phyloP scores from a whole-genome alignment of 2,797 vertebrate genomes.

The Gouania willdenowi region DNA sequence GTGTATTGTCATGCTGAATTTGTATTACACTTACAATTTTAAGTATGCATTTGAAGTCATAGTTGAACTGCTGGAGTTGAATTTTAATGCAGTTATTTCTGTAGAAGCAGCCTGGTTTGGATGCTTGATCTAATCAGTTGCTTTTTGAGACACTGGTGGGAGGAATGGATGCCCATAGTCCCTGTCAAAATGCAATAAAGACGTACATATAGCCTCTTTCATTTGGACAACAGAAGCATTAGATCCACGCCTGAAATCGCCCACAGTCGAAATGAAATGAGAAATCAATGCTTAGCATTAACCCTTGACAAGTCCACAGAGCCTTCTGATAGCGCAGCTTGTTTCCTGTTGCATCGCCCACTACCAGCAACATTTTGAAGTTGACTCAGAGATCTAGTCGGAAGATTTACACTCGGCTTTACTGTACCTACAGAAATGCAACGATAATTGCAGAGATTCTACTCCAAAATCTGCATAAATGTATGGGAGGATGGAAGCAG shows the following conservation, averaged over 20 bases:
- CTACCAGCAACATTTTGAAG: slow-evolving; percentile 13
- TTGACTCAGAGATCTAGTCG: slow-evolving; percentile 12
- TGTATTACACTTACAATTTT: no score
- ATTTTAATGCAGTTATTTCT: slow-evolving; percentile 10
- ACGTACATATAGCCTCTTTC: slow-evolving; percentile 7
- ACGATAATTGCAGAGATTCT: slow-evolving; percentile 3
- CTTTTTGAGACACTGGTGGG: background rate
- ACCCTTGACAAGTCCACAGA: slow-evolving; percentile 31
- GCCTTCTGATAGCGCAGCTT: slow-evolving; percentile 18
- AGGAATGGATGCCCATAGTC: background rate
- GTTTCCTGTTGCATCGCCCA: slow-evolving; percentile 6
- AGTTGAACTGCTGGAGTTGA: slow-evolving; percentile 5
- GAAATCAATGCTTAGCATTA: slow-evolving; percentile 59
- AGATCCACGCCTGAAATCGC: slow-evolving; percentile 29
- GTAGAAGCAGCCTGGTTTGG: slow-evolving; percentile 19
- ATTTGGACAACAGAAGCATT: slow-evolving; percentile 18
- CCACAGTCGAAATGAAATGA: slow-evolving; percentile 41
- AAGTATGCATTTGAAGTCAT: background rate
- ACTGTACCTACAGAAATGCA: slow-evolving; percentile 4
- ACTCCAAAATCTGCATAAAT: slow-evolving; percentile 9
- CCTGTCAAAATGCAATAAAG: background rate
- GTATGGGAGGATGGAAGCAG: background rate
- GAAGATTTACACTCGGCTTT: slow-evolving; percentile 2
- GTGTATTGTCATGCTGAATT: no score
- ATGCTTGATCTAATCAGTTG: slow-evolving; percentile 14